phyloP scores from a whole-genome alignment of 2,797 vertebrate genomes.

The Apodemus agrarius region DNA sequence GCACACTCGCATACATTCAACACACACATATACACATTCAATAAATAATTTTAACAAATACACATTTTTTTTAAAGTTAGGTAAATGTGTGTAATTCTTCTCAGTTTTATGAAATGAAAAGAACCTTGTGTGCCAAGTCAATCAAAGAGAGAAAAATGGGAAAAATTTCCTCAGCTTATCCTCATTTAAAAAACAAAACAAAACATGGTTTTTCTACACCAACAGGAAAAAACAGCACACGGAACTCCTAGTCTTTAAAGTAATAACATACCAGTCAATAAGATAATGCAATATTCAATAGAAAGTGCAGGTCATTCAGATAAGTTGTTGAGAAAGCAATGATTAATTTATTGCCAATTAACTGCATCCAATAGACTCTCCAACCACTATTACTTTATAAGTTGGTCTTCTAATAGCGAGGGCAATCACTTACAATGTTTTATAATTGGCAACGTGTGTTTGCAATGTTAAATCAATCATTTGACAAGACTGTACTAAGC shows the following conservation, averaged over 20 bases:
- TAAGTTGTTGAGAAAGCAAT: constrained; percentile 42
- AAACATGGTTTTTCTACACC: background rate
- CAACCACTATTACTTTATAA: constrained; percentile 35
- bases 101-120: background rate
- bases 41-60: background rate
- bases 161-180: background rate
- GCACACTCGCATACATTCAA: background rate
- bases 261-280: constrained; percentile 46
- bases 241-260: constrained; percentile 25
- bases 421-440: constrained; percentile 28
- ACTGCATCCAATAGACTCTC: constrained; percentile 21
- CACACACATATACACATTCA: background rate
- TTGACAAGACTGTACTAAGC: constrained; percentile 16
- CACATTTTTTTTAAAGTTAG: background rate
- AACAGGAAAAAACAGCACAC: constrained; percentile 14
- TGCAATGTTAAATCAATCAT: constrained; percentile 34
- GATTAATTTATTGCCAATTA: constrained; percentile 63
- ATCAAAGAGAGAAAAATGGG: background rate
- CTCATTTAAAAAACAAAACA: background rate
- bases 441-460: constrained; percentile 26
- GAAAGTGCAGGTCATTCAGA: constrained; percentile 46
- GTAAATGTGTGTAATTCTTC: background rate
- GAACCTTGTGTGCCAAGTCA: background rate
- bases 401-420: constrained; percentile 6
- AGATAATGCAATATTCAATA: constrained; percentile 51